Percentiles rank a stretch among this genome's conserved stretches.
Conservation (phyloP, 2,797 vertebrate genomes). For the Cottoperca gobio region DNA sequence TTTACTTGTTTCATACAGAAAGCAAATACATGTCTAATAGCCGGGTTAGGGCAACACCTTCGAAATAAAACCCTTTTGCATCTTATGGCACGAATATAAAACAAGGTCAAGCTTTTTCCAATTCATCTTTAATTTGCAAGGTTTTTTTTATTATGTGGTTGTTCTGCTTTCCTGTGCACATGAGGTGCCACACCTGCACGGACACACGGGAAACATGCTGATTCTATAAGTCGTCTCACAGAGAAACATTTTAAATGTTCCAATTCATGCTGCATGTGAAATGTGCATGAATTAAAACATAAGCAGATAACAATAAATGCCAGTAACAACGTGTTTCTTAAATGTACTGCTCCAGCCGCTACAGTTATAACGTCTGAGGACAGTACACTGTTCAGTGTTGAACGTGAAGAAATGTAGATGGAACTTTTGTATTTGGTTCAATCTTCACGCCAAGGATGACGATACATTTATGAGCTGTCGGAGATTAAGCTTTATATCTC, state of each 20-base stretch:
- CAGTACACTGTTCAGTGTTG: not conserved
- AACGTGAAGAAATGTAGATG: not conserved
- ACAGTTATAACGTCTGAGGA: not conserved
- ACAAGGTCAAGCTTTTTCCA: not conserved
- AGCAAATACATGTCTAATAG: conserved; percentile 30
- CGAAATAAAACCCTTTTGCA: not conserved
- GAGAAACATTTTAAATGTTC: not conserved
- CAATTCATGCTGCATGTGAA: no score
- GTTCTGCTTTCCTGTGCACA: conserved; percentile 63
- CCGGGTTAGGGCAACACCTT: conserved; percentile 8
- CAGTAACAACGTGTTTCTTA: no score
- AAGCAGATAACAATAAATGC: no score
- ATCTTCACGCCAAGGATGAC: no score
- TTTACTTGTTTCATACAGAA: conserved; percentile 22
- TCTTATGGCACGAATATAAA: not conserved
- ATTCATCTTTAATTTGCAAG: conserved; percentile 63
- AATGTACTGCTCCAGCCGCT: not conserved
- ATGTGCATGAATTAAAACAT: not conserved
- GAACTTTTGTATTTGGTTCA: no score
- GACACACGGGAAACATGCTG: conserved; percentile 6
- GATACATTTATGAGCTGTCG: no score
- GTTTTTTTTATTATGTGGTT: conserved; percentile 23
- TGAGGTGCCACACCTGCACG: conserved; percentile 26
- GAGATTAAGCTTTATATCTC: no score
- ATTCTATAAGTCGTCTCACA: not conserved